Conservation (phyloP, 2,888 invertebrate genomes). For the Chymomyza fuscimana region DNA sequence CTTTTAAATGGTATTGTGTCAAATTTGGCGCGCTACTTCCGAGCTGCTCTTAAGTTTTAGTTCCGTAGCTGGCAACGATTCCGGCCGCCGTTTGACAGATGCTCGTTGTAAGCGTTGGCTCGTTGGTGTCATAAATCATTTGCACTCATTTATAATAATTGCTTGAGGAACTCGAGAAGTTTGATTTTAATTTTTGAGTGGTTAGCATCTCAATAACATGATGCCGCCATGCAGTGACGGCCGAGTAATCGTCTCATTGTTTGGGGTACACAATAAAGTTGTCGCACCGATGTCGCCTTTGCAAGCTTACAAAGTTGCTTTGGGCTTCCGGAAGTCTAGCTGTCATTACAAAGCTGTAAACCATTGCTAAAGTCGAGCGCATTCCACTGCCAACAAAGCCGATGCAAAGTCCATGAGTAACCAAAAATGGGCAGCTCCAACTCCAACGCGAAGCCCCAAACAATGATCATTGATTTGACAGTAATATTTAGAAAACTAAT, state of each 20-base stretch:
- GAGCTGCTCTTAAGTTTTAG: constrained; percentile 27
- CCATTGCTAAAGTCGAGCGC: background rate
- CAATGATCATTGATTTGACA: constrained; percentile 32
- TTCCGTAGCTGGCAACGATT: constrained; percentile 50
- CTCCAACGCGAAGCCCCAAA: background rate
- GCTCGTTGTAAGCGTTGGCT: constrained; percentile 54
- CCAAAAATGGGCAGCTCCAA: background rate
- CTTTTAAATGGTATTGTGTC: constrained; percentile 9
- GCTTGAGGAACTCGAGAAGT: constrained; percentile 48
- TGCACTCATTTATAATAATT: constrained; percentile 70
- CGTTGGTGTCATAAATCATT: constrained; percentile 64
- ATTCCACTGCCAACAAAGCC: background rate
- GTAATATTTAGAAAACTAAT: constrained; percentile 41
- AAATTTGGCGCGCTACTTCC: constrained; percentile 17
- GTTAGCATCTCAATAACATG: constrained; percentile 44
- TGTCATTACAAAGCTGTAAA: background rate
- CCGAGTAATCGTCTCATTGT: constrained; percentile 8
- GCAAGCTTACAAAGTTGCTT: background rate
- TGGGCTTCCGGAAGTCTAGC: background rate
- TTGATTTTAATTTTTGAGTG: constrained; percentile 36
- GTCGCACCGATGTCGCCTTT: constrained; percentile 16
- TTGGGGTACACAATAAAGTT: constrained; percentile 56
- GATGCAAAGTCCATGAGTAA: background rate
- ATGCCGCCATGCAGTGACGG: constrained; percentile 35
- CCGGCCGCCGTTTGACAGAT: constrained; percentile 1